Evolutionary conservation across 2,888 invertebrate genomes (phyloP), one percentile per base, ranked within the genome.

Genomic region (Caprella mutica): DNA sequence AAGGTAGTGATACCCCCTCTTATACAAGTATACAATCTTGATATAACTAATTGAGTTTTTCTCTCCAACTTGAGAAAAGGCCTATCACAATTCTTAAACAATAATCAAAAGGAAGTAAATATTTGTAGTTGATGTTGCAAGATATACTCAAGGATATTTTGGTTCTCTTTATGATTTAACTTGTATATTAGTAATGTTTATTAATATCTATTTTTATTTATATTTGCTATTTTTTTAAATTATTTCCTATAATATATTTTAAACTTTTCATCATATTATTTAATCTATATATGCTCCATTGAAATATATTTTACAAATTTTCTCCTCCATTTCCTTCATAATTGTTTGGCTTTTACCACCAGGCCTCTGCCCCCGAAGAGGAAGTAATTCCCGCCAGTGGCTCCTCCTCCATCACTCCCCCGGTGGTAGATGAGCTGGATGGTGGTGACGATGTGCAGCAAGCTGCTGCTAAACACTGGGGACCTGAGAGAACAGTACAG

Each of bases 401-500:
- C n/a, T 39, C 52, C 43, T 38, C 51, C 21, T 40, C 55, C 2
- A n/a, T n/a, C n/a, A n/a, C n/a, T n/a, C 52, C 52, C 35, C 61
- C 61, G 23, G 53, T 57, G 54, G 39, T 61, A 38, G 61, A 61
- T 39, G n/a, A n/a, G n/a, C n/a, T n/a, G n/a, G n/a, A n/a, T n/a
- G 33, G 33, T 8, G 33, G 33, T 14, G n/a, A n/a, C n/a, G n/a
- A n/a, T n/a, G n/a, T n/a, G n/a, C 8, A 8, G 9, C 48, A 30
- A 21, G 67, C 48, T 5, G 48, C 30, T 1, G 80, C 81, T 42
- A 84, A 83, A 69, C 82, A 85, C 66, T 93, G 92, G 92, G 90
- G 91, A 3, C 81, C 86, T 0, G 83, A 85, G 52, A 77, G 89
- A 61, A 76, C 79, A 12, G 86, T 93, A 42, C 79, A 82, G 64